phyloP scores from a whole-genome alignment of 1,140 invertebrate genomes.

The Drosophila insularis region DNA sequence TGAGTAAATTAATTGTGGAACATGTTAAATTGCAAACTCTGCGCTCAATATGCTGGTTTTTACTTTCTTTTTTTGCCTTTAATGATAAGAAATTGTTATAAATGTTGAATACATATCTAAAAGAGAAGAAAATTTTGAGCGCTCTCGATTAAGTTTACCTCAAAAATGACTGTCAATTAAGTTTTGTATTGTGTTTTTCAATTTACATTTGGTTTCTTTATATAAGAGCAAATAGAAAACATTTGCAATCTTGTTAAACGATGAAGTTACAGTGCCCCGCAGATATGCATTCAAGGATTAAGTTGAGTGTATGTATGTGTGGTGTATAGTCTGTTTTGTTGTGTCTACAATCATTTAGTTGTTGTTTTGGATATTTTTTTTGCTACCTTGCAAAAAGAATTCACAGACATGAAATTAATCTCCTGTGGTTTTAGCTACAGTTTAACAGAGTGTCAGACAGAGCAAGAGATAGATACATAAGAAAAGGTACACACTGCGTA shows the following conservation, averaged over 20 bases:
- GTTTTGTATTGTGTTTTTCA: background rate
- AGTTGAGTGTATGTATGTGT: background rate
- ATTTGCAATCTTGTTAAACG: conserved; percentile 1
- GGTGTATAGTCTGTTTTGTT: conserved; percentile 31
- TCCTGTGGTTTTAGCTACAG: conserved; percentile 57
- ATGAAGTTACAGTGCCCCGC: background rate
- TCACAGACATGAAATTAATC: conserved; percentile 76
- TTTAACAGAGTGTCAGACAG: background rate
- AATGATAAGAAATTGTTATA: no score
- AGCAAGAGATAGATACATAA: conserved; percentile 25
- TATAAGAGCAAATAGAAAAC: background rate
- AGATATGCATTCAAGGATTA: background rate
- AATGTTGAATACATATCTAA: no score
- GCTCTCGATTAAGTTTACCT: no score
- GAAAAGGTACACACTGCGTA: conserved; percentile 51
- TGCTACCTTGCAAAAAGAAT: conserved; percentile 50
- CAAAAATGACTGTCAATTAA: background rate
- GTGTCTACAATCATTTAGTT: conserved; percentile 42
- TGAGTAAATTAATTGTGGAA: no score
- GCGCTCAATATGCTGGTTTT: no score
- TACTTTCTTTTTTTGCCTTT: no score
- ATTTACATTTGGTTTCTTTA: background rate
- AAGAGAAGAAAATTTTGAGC: no score
- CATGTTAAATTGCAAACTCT: no score
- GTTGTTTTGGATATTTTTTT: conserved; percentile 12